Evolutionary conservation across 2,797 vertebrate species (phyloP).

Genomic region (Coracias cyanogaster): DNA sequence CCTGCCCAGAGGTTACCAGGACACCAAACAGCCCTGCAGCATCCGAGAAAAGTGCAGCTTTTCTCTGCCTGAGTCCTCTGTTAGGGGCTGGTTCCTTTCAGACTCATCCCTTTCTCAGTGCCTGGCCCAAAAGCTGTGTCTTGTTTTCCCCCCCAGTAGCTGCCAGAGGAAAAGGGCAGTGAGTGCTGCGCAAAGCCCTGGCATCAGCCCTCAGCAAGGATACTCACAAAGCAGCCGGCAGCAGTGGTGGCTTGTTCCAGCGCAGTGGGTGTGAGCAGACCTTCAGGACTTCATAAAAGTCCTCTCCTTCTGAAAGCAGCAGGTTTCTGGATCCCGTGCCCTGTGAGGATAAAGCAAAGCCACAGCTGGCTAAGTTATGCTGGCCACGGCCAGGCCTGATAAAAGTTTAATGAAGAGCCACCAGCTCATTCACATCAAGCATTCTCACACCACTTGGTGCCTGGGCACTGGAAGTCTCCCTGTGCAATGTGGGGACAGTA

Average conservation of each 20-base stretch:
- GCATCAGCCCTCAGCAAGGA: neutral
- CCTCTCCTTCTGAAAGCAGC: neutral
- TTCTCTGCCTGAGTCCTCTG: neutral
- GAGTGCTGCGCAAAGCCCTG: neutral
- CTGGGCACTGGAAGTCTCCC: neutral
- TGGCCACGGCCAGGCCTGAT: neutral
- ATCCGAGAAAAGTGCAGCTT: neutral
- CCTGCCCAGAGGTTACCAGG: neutral
- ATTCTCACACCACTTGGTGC: rapidly evolving
- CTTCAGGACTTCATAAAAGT: rapidly evolving
- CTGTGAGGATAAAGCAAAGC: constrained; percentile 4
- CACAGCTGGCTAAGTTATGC: neutral
- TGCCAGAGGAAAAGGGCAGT: neutral
- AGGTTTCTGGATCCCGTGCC: neutral
- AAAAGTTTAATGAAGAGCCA: neutral
- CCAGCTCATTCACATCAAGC: neutral
- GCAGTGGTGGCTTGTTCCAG: neutral
- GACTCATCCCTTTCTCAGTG: neutral
- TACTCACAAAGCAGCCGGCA: neutral
- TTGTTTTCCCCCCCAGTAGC: neutral
- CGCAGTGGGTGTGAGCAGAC: neutral
- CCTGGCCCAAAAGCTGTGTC: neutral
- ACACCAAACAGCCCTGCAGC: neutral
- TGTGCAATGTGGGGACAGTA: neutral
- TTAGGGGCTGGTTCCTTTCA: neutral